Percentiles rank a stretch among this genome's conserved stretches.
Conservation (phyloP, 2,113 vertebrate genomes). For the Cardinalis cardinalis region DNA sequence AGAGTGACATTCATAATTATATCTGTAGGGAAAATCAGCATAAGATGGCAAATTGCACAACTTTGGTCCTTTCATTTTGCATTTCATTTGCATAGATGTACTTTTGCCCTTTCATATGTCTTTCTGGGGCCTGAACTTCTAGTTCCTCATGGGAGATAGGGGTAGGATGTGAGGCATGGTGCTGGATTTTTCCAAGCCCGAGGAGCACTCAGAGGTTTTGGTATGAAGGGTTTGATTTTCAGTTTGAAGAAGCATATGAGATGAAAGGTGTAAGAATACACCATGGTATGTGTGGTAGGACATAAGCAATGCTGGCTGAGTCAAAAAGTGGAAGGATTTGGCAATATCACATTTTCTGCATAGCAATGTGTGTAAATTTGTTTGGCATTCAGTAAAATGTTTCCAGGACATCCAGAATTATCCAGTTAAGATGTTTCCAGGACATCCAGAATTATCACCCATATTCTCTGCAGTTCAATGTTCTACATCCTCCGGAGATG, state of each 20-base stretch:
- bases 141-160: not conserved
- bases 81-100: not conserved
- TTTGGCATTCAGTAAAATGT: not conserved
- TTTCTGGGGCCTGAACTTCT: not conserved
- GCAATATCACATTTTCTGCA: not conserved
- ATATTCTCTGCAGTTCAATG: not conserved
- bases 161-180: accelerated
- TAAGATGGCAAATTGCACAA: not conserved
- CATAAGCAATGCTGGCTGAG: not conserved
- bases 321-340: not conserved
- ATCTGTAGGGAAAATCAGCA: not conserved
- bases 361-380: not conserved
- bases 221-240: not conserved
- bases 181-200: not conserved
- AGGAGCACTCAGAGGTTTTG: not conserved
- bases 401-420: not conserved
- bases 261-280: not conserved
- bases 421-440: not conserved
- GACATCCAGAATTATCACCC: not conserved
- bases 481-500: not conserved
- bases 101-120: not conserved
- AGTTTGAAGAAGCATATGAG: not conserved
- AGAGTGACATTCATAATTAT: not conserved
- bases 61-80: not conserved
- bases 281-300: not conserved